A percentile compares a stretch with the other conserved stretches of the same genome.
Conservation (phyloP, 1,140 invertebrate species). For the Euborellia annulipes region DNA sequence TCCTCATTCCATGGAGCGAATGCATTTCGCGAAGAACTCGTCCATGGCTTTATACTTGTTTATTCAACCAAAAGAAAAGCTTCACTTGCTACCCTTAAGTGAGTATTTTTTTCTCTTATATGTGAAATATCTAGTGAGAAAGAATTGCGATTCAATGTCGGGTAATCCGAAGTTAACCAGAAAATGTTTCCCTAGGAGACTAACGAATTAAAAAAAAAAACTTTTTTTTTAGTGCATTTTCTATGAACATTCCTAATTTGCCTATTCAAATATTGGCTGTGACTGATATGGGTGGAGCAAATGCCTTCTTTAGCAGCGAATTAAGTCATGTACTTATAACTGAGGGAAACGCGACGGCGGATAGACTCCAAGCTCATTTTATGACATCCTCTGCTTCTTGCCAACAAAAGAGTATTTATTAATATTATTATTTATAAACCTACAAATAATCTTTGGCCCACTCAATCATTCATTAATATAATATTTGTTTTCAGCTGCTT, state of each 20-base stretch:
- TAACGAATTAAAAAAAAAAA: too few relatives aligned
- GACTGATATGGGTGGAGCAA: conserved; percentile 69
- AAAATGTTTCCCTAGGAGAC: too few relatives aligned
- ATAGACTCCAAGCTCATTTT: conserved; percentile 80
- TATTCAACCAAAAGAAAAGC: conserved; percentile 92
- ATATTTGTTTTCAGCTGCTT: conserved; percentile 53
- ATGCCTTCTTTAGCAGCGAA: conserved; percentile 81
- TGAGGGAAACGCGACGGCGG: conserved; percentile 84
- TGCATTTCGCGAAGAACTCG: conserved; percentile 79
- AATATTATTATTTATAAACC: too few relatives aligned
- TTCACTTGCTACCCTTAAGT: conserved; percentile 84
- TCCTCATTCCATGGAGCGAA: conserved; percentile 91
- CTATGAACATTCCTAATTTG: conserved; percentile 83
- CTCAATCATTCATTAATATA: too few relatives aligned
- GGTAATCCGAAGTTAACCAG: too few relatives aligned
- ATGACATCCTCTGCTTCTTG: conserved; percentile 69
- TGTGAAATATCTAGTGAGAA: too few relatives aligned
- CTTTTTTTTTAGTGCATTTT: conserved; percentile 64
- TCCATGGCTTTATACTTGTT: conserved; percentile 91
- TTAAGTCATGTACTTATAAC: conserved; percentile 78
- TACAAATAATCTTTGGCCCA: too few relatives aligned
- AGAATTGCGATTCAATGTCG: too few relatives aligned
- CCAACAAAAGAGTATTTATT: conserved; percentile 37
- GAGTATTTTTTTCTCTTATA: conserved; percentile 24
- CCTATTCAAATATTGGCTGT: conserved; percentile 91